Evolutionary conservation across 2,113 vertebrate species (phyloP).

Genomic region (Siniperca chuatsi): DNA sequence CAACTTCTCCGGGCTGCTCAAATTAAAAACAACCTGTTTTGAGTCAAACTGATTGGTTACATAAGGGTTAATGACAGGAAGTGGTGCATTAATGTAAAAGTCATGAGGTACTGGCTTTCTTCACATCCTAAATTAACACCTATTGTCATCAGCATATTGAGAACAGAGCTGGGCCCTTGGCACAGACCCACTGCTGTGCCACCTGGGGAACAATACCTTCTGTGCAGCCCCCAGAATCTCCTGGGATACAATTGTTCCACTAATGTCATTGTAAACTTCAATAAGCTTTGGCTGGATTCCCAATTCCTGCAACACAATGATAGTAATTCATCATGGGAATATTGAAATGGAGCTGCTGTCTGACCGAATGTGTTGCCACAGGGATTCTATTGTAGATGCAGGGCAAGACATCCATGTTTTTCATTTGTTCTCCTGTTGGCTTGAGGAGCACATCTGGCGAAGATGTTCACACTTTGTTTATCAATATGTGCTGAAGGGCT

Average conservation of each 20-base stretch:
- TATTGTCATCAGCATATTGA: slow-evolving; percentile 48
- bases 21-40: neutral
- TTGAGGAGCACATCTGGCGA: slow-evolving; percentile 38
- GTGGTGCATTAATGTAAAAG: slow-evolving; percentile 30
- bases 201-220: slow-evolving; percentile 65
- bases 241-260: slow-evolving; percentile 72
- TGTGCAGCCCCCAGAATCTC: slow-evolving; percentile 43
- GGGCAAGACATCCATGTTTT: slow-evolving; percentile 42
- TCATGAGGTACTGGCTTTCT: slow-evolving; percentile 6
- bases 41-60: neutral
- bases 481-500: neutral
- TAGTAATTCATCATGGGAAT: slow-evolving; percentile 71
- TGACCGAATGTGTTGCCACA: slow-evolving; percentile 37
- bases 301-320: slow-evolving; percentile 71
- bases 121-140: slow-evolving; percentile 58
- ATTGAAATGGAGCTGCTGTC: slow-evolving; percentile 65
- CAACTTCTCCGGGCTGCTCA: neutral
- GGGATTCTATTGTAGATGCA: slow-evolving; percentile 55
- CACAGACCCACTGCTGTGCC: slow-evolving; percentile 40
- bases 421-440: slow-evolving; percentile 46
- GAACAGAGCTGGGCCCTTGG: slow-evolving; percentile 29
- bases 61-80: slow-evolving; percentile 36
- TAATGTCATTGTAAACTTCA: slow-evolving; percentile 74
- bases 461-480: slow-evolving; percentile 48
- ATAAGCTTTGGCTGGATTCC: slow-evolving; percentile 67